These are phyloP conservation scores for Drosophila dunni DNA, from an alignment of 1,140 invertebrate species.

Conservation along the genomic window DNA sequence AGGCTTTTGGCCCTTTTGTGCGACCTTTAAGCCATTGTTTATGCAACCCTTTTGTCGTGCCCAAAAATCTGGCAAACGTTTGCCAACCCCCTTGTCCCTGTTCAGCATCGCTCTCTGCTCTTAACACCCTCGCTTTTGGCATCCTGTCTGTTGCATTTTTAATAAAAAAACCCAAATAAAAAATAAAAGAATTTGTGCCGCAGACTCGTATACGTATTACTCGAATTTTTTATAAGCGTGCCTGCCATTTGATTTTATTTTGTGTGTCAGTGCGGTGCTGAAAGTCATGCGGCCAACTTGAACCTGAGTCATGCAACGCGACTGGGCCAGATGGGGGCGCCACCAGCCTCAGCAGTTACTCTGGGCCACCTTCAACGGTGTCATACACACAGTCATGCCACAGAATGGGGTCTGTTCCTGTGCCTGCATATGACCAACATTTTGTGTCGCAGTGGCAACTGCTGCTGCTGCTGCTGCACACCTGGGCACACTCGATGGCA, in stretches of 20 bases:
- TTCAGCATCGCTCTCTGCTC: not conserved
- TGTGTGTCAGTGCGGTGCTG: slow-evolving; percentile 60
- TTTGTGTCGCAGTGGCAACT: slow-evolving; percentile 39
- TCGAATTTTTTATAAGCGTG: slow-evolving; percentile 52
- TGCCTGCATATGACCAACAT: slow-evolving; percentile 53
- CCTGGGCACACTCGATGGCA: slow-evolving; percentile 75
- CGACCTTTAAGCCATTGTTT: slow-evolving; percentile 35
- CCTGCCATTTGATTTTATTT: slow-evolving; percentile 59
- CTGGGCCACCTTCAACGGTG: slow-evolving; percentile 77
- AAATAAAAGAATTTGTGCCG: not conserved
- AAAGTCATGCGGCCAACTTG: slow-evolving; percentile 70
- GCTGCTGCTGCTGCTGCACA: slow-evolving; percentile 47
- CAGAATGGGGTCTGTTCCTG: slow-evolving; percentile 61
- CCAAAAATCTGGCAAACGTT: slow-evolving; percentile 26
- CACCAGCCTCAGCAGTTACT: slow-evolving; percentile 4
- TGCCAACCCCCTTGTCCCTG: not conserved
- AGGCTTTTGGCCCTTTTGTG: slow-evolving; percentile 21
- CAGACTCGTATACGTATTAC: slow-evolving; percentile 13
- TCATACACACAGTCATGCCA: slow-evolving; percentile 67
- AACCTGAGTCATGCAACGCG: slow-evolving; percentile 78
- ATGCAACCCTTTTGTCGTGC: slow-evolving; percentile 40
- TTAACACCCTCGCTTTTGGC: not conserved
- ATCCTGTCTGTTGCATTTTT: slow-evolving; percentile 41
- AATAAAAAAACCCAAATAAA: slow-evolving; percentile 31
- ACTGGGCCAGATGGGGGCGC: slow-evolving; percentile 28